Base-by-base conservation (phyloP, 2,888 invertebrate species). In the Erebia epiphron region DNA sequence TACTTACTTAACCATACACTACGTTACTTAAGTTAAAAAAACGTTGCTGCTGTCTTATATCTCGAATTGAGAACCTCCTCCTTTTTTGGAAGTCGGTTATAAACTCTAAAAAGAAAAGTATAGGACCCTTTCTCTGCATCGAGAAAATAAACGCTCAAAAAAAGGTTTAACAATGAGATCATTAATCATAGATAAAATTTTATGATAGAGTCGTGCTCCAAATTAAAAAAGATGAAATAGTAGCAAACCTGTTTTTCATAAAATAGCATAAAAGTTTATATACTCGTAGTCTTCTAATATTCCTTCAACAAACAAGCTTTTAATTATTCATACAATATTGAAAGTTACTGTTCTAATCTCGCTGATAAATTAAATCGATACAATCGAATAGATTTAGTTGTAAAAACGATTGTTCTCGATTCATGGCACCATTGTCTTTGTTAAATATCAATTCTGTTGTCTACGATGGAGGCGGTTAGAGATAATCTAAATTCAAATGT, bases 321-420 rank as follows among this genome's bases (percentile, higher is more conserved):
- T 46, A 46, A 43, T 62, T 46, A 61, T 61, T 49, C 61, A 61
- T 61, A 46, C 61, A 61, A 43, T 46, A 61, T 18, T 61, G 61
- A 43, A 61, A 61, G 61, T 61, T 46, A 61, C 43, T 16, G 35
- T 18, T 58, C 35, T 35, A 61, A 43, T 43, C n/a, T 26, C 35
- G n/a, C 13, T 10, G 50, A 63, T 63, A 26, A 63, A 50, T 63
- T 63, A 50, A 50, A 63, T 50, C 63, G 63, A 63, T 63, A 63
- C 46, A 46, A 50, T 50, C 26, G 26, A 61, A 61, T 43, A 61
- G 61, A 61, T 43, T 61, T 61, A 61, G 61, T 46, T 61, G 61
- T 46, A 18, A 61, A 13, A 61, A 10, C 63, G 63, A 63, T 63
- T 63, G 63, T 63, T 63, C 50, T 49, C 49, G 63, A 63, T 63